These are phyloP conservation scores for Sympetrum striolatum DNA, from an alignment of 2,888 invertebrate genomes.

Conservation along the genomic window DNA sequence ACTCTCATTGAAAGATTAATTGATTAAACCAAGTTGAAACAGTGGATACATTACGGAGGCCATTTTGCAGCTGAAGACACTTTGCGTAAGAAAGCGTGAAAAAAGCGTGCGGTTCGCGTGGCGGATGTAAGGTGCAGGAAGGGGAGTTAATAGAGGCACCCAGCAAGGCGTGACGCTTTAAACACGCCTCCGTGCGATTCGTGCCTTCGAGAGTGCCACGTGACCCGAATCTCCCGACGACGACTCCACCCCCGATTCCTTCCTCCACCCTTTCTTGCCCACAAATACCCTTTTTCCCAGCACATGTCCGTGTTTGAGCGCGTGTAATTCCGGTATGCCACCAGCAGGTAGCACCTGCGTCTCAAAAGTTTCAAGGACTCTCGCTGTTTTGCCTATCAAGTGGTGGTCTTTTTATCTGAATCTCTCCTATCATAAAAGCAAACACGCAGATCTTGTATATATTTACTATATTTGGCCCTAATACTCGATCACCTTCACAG, in stretches of 20 bases:
- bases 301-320: background rate
- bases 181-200: background rate
- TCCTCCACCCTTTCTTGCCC: background rate
- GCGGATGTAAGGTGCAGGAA: background rate
- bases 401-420: background rate
- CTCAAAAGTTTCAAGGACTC: background rate
- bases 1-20: too few species aligned
- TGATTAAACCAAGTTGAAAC: too few species aligned
- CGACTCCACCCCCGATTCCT: background rate
- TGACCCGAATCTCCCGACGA: background rate
- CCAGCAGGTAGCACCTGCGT: background rate
- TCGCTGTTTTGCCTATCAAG: background rate
- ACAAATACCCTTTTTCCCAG: background rate
- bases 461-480: too few species aligned
- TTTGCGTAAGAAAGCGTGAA: background rate
- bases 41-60: background rate
- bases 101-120: background rate
- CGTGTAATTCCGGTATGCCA: background rate
- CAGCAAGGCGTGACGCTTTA: background rate
- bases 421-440: too few species aligned
- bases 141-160: background rate
- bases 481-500: too few species aligned
- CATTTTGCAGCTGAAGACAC: background rate
- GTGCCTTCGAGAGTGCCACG: background rate
- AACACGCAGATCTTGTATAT: too few species aligned